Evolutionary conservation across 2,888 invertebrate genomes (phyloP), one percentile per base, ranked within the genome.

Genomic region (Octonoba sinensis): DNA sequence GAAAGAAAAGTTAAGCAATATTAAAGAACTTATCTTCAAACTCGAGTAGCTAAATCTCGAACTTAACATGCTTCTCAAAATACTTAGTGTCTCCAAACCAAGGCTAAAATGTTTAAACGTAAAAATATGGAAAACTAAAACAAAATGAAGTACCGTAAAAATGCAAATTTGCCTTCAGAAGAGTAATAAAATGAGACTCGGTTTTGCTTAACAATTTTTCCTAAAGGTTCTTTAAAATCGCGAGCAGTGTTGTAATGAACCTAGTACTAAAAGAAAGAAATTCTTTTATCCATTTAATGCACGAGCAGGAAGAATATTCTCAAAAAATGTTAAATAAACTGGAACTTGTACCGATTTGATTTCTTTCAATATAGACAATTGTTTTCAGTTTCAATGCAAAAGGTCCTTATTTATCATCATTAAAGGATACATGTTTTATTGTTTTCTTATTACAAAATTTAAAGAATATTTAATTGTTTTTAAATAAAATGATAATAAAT

Each of bases 141-240:
- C 46, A 27, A 60, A 24, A 27, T 54, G 36, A 36, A 36, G 65
- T 56, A 65, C 59, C 46, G 60, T 65, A 69, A 65, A 70, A 77
- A 65, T 65, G 79, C 66, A 79, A 72, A 79, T 73, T 79, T n/a
- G 27, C 27, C 46, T 73, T 22, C 46, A 13, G 18, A 27, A 72
- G 49, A 67, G 67, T 44, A 72, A 79, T 73, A 73, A 62, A 79
- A 62, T 59, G 67, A 59, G 49, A 27, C 54, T 49, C 49, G 22
- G 65, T 46, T 27, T 78, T 36, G 59, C 72, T 72, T 72, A 72
- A 66, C 59, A 66, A 60, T 66, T 57, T 78, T 78, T 71, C 72
- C 66, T 71, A 79, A 54, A 67, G 54, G 60, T 79, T 79, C 62
- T 73, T 72, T 59, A 66, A 67, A 72, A 60, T 79, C 79, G 27